Conservation (phyloP, 1,140 invertebrate genomes). For the Pseudomyrmex cubaensis region DNA sequence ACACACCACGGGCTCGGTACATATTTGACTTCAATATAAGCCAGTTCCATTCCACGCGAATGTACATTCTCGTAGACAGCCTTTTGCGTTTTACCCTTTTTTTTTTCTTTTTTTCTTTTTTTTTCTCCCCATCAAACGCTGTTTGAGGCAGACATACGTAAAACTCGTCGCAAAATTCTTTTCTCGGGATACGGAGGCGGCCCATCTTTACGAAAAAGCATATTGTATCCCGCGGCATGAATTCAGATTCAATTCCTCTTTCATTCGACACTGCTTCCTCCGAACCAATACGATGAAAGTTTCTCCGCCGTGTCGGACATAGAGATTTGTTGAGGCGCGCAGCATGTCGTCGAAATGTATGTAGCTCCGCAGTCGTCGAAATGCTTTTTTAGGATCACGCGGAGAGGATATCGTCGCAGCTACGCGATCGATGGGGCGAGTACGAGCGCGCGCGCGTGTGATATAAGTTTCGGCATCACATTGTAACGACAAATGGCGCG, state of each 20-base stretch:
- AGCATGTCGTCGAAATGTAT: conserved; percentile 27
- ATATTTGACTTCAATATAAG: conserved; percentile 16
- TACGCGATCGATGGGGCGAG: conserved; percentile 29
- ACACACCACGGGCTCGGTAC: neutral
- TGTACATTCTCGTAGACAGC: neutral
- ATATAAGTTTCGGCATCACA: conserved; percentile 47
- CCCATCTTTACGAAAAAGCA: conserved; percentile 49
- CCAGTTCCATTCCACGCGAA: neutral
- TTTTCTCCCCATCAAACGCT: conserved; percentile 31
- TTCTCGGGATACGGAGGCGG: conserved; percentile 2
- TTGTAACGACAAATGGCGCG: conserved; percentile 40
- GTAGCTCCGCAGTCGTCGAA: conserved; percentile 1
- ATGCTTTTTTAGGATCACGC: conserved; percentile 34
- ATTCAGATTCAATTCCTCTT: conserved; percentile 60
- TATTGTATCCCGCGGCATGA: conserved; percentile 59
- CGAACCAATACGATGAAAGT: conserved; percentile 55
- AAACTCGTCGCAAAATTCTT: conserved; percentile 50
- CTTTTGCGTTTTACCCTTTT: conserved; percentile 28
- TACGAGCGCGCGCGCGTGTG: neutral
- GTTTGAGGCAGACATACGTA: conserved; percentile 37
- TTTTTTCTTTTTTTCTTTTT: neutral
- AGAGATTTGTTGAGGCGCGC: conserved; percentile 34
- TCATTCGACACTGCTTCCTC: conserved; percentile 50
- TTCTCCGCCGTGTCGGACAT: conserved; percentile 42
- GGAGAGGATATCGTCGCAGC: neutral